Evolutionary conservation across 2,888 invertebrate species (phyloP), one percentile per base, ranked within the genome.

Genomic region (Sinhomidia bicolor): DNA sequence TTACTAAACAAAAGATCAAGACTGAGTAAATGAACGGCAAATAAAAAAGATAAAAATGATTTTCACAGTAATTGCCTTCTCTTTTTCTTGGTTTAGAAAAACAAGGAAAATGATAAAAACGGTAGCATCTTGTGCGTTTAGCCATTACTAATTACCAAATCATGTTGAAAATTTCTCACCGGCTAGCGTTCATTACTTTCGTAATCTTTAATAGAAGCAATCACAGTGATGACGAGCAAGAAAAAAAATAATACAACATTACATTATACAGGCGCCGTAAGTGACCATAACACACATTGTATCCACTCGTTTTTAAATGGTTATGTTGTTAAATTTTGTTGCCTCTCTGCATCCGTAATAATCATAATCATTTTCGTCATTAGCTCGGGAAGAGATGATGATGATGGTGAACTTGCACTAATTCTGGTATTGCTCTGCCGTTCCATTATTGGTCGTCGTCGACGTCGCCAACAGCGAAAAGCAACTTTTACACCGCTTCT

Each of bases 61-160:
- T 76, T 74, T 47, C 60, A 57, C 36, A 71, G 41, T 85, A 80
- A 81, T 81, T 80, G 80, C 60, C 62, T 57, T 26, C 23, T 74
- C 26, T 44, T 20, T 0, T 10, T 3, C 5, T 10, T n/a, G n/a
- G n/a, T n/a, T 36, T 71, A 29, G 0, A 14, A 71, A 71, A 71
- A 36, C 7, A 23, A n/a, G n/a, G n/a, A n/a, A 47, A 47, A 78
- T 23, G 47, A 14, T 41, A 71, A 26, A 65, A 26, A 65, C 88
- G 32, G 88, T 88, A 88, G 88, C 88, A 84, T 84, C 88, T 88
- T 88, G 44, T 47, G 62, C 29, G 10, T 86, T 82, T 88, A 82
- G 62, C 76, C 88, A 68, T 76, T 44, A 88, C 88, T 88, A 88
- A 88, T 88, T 88, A 83, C 79, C 9, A 88, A 88, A 79, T 79